Evolutionary conservation across 2,888 invertebrate genomes (phyloP), one percentile per base, ranked within the genome.

Genomic region (Crossocerus cetratus): DNA sequence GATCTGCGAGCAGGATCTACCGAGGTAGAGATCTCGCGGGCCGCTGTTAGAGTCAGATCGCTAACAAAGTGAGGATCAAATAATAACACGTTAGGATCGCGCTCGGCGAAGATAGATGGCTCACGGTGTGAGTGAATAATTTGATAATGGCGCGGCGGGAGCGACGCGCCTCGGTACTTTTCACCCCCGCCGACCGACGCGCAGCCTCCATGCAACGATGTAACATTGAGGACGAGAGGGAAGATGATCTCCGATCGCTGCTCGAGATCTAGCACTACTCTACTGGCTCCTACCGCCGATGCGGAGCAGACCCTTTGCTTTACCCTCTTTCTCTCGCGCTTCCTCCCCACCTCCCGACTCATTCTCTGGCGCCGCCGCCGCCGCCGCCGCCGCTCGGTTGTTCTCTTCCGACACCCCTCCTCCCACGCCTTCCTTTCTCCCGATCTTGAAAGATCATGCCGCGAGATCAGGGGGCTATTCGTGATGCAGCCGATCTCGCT

Each of bases 61-160:
- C 88, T 89, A 89, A 89, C 88, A 89, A 89, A 89, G 89, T 89
- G 89, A 88, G 88, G 89, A 89, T 89, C 88, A 86, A 89, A 89
- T 89, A 89, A 89, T 89, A 88, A 89, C 87, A 89, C 86, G 88
- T 88, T 89, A 83, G 82, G 87, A 87, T 86, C 86, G 86, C 80
- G 79, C 57, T 78, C 83, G 76, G 78, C 81, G 86, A 88, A 88
- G 88, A 89, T 88, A 85, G 86, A 89, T 88, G 86, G 86, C 85
- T 84, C 82, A 67, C 86, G 84, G 84, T 85, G 85, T 86, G 88
- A 89, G 89, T 88, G 89, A 88, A 89, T 89, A 89, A 89, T 88
- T 89, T 88, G 89, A 89, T 88, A 89, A 89, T 89, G 83, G 86
- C 82, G 80, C 83, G 77, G 84, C 81, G 71, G 77, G 67, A 71